phyloP scores from a whole-genome alignment of 2,797 vertebrate genomes.

The Schizopygopsis pylzovi region DNA sequence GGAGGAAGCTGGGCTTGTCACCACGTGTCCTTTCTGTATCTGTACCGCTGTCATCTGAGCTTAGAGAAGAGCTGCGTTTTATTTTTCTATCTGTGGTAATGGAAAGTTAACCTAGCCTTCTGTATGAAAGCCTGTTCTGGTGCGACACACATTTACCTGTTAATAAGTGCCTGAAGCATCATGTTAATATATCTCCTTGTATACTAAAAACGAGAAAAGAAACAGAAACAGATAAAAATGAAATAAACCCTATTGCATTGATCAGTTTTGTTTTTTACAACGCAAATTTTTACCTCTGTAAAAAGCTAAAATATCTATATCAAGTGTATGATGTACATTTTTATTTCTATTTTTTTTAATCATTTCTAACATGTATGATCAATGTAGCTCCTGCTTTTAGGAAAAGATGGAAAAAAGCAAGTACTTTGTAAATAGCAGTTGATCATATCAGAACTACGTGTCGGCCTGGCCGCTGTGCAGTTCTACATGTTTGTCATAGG shows the following conservation, averaged over 20 bases:
- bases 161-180: slow-evolving; percentile 92
- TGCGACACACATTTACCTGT: slow-evolving; percentile 86
- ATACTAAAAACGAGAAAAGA: slow-evolving; percentile 71
- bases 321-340: slow-evolving; percentile 97
- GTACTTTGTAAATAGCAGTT: slow-evolving; percentile 86
- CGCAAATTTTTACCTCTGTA: slow-evolving; percentile 92
- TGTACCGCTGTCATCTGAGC: slow-evolving; percentile 73
- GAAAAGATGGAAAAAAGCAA: slow-evolving; percentile 54
- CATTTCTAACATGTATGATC: slow-evolving; percentile 95
- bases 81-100: slow-evolving; percentile 88
- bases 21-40: slow-evolving; percentile 41
- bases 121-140: slow-evolving; percentile 71
- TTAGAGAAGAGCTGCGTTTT: slow-evolving; percentile 82
- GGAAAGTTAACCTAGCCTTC: slow-evolving; percentile 80
- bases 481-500: slow-evolving; percentile 61
- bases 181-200: slow-evolving; percentile 83
- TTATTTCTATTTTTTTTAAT: slow-evolving; percentile 95
- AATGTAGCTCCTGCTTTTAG: slow-evolving; percentile 86
- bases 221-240: slow-evolving; percentile 67
- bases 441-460: slow-evolving; percentile 80
- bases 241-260: slow-evolving; percentile 84
- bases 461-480: slow-evolving; percentile 61
- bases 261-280: slow-evolving; percentile 77
- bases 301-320: slow-evolving; percentile 85
- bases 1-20: slow-evolving; percentile 20